Evolutionary conservation across 2,888 invertebrate genomes (phyloP), one percentile per base, ranked within the genome.

Genomic region (Lomographa bimaculata): DNA sequence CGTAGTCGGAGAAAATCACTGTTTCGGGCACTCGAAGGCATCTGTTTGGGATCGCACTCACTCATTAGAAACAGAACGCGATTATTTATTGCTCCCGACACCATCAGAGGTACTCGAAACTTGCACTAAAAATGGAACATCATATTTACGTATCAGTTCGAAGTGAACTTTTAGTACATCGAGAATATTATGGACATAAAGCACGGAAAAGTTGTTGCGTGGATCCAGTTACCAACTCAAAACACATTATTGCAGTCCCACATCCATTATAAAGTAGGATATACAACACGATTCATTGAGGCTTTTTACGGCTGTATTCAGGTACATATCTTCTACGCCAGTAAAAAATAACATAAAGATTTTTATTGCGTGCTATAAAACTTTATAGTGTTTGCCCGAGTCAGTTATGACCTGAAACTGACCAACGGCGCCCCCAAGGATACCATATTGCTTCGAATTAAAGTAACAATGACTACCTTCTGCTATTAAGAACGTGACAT

Each of bases 311-410:
- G 29, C 23, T 20, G 30, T 42, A 36, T 36, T 42, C 36, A 42
- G 36, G 35, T 42, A 37, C 30, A 29, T 37, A 21, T 33, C 23
- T 37, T 41, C 29, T 5, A 26, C 27, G 37, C 41, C 32, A 37
- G 9, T 48, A 38, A 38, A 42, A 41, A 41, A 48, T 38, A 41
- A 40, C 48, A 41, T 41, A 39, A 50, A 45, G 40, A 38, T 26
- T 44, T 47, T 52, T 52, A 52, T 39, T 38, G 30, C 28, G 10
- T 19, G 20, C 16, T 24, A 46, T 52, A 48, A 52, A 52, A 48
- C 34, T 40, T 48, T 43, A 48, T 46, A 40, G 40, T 27, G 42
- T 12, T 20, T 12, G 21, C 26, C 28, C 36, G 19, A 37, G 36
- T 36, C 28, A 19, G 40, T 42, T 37, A 42, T 32, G 32, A 6